Percentiles rank a stretch among this genome's conserved stretches.
Conservation (phyloP, 53 echinoderm and acorn worm genomes). For the Actinopyga echinites region DNA sequence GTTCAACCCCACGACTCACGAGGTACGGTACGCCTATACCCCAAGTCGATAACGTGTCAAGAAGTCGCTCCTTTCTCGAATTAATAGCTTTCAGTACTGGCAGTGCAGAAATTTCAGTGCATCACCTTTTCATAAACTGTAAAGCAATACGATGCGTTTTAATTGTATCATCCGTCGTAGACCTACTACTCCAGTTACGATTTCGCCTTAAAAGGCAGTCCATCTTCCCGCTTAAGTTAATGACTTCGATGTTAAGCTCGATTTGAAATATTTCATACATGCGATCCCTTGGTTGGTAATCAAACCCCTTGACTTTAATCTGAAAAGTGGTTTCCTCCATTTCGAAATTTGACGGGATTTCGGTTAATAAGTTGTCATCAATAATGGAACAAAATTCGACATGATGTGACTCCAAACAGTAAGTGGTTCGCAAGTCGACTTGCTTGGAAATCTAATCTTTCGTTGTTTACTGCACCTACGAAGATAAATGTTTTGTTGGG, state of each 20-base stretch:
- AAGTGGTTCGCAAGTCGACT: background rate
- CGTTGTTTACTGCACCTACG: background rate
- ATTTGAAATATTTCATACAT: background rate
- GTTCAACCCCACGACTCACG: too few relatives aligned
- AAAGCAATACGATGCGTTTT: too few relatives aligned
- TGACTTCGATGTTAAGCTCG: background rate
- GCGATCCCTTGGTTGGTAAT: background rate
- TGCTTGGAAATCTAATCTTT: constrained; percentile 22
- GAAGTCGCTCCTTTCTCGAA: too few relatives aligned
- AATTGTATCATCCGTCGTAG: too few relatives aligned
- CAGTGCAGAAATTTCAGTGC: too few relatives aligned
- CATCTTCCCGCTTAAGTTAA: background rate
- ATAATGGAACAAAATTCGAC: background rate
- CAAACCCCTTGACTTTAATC: constrained; percentile 10
- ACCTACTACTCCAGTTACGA: too few relatives aligned
- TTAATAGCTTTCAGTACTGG: too few relatives aligned
- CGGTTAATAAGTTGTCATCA: background rate
- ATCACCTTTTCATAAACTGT: too few relatives aligned
- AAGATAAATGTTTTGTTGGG: constrained; percentile 13
- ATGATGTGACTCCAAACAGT: constrained; percentile 11
- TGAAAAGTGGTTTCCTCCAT: background rate
- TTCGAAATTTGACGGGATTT: background rate
- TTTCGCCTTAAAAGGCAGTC: too few relatives aligned
- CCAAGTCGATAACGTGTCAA: too few relatives aligned
- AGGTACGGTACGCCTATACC: too few relatives aligned